phyloP scores from a whole-genome alignment of 2,797 vertebrate genomes.

The Pachyuromys duprasi region DNA sequence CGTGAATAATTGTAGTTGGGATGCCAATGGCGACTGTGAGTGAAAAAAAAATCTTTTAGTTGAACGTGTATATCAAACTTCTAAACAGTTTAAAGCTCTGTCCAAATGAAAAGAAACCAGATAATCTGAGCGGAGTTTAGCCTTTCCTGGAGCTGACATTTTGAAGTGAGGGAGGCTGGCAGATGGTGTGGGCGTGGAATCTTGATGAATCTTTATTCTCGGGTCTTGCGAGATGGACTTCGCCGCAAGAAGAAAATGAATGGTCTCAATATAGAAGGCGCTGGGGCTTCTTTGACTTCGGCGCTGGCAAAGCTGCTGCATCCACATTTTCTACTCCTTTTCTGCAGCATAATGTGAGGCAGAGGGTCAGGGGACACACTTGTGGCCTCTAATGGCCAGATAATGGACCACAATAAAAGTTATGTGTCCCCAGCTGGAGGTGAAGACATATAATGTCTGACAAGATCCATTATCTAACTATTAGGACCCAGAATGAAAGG shows the following conservation, averaged over 20 bases:
- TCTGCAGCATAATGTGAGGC: constrained; percentile 74
- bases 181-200: neutral
- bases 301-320: constrained; percentile 73
- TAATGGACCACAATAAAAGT: constrained; percentile 79
- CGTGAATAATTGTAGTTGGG: neutral
- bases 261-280: constrained; percentile 76
- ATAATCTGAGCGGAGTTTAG: neutral
- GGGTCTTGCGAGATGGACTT: constrained; percentile 61
- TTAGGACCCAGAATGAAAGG: constrained; percentile 69
- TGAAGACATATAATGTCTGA: constrained; percentile 69
- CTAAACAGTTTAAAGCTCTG: neutral
- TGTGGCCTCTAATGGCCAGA: constrained; percentile 68
- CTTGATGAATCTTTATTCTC: constrained; percentile 28
- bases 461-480: constrained; percentile 76
- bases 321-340: constrained; percentile 73
- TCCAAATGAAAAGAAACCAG: constrained; percentile 7
- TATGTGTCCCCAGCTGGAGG: constrained; percentile 78
- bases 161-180: neutral
- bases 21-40: neutral
- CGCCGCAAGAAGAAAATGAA: constrained; percentile 74
- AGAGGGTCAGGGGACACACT: constrained; percentile 67
- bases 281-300: constrained; percentile 48
- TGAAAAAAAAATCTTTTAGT: constrained; percentile 14
- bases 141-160: neutral
- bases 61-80: neutral